phyloP scores from a whole-genome alignment of 2,888 invertebrate species.

The Conomelus anceps region DNA sequence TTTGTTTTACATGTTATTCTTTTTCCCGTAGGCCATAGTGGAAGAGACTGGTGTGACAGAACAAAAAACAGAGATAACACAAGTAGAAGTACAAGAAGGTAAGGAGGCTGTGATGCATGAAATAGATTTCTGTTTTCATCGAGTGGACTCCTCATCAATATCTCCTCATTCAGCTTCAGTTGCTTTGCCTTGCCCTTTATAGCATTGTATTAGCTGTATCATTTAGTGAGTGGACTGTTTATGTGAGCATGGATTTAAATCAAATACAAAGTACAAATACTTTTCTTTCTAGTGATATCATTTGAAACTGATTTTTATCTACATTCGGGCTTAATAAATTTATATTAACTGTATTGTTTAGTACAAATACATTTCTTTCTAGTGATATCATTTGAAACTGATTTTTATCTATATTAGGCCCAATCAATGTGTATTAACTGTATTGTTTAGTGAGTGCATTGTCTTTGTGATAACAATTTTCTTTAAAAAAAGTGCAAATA shows the following conservation, averaged over 20 bases:
- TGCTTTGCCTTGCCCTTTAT: neutral
- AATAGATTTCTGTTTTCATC: neutral
- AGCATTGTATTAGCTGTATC: neutral
- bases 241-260: neutral
- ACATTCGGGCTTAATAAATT: too few relatives aligned
- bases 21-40: conserved; percentile 1
- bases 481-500: too few relatives aligned
- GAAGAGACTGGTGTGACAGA: conserved; percentile 15
- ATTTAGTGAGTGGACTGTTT: neutral
- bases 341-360: too few relatives aligned
- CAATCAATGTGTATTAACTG: too few relatives aligned
- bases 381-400: too few relatives aligned
- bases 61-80: conserved; percentile 17
- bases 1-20: neutral
- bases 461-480: too few relatives aligned
- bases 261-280: too few relatives aligned
- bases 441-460: too few relatives aligned
- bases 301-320: too few relatives aligned
- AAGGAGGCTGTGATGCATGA: neutral
- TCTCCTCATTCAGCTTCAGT: neutral
- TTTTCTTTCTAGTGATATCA: too few relatives aligned
- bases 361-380: too few relatives aligned
- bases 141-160: neutral
- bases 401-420: too few relatives aligned
- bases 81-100: conserved; percentile 18